Percentiles rank a stretch among this genome's conserved stretches.
phyloP scores from a whole-genome alignment of 2,113 vertebrate genomes.

The Eulacestoma nigropectus region DNA sequence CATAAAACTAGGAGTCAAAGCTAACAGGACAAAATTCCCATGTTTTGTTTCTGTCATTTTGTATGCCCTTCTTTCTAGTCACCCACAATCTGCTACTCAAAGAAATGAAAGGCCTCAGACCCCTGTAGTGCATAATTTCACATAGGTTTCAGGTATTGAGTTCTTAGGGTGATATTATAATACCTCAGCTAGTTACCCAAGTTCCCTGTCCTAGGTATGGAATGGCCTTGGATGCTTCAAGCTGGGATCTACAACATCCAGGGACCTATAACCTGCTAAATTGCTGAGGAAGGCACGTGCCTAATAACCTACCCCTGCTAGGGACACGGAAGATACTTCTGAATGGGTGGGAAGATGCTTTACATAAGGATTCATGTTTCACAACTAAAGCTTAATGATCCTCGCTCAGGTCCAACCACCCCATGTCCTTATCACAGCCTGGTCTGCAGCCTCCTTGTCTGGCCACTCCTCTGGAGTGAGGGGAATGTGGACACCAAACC shows the following conservation, averaged over 20 bases:
- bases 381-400: not conserved
- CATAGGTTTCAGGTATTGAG: not conserved
- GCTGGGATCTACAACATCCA: not conserved
- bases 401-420: not conserved
- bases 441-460: not conserved
- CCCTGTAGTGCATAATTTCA: not conserved
- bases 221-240: not conserved
- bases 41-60: not conserved
- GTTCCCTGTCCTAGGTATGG: not conserved
- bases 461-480: not conserved
- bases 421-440: not conserved
- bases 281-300: not conserved
- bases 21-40: not conserved
- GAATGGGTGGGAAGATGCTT: not conserved
- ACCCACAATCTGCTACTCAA: not conserved
- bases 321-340: not conserved
- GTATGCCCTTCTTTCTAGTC: not conserved
- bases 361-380: not conserved
- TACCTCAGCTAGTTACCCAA: not conserved
- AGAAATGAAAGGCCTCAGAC: not conserved
- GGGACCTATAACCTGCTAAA: not conserved
- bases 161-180: not conserved
- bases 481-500: not conserved
- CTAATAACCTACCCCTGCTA: not conserved
- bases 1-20: not conserved